Conservation (phyloP, 2,888 invertebrate species). For the Cryptophagus acutangulus region DNA sequence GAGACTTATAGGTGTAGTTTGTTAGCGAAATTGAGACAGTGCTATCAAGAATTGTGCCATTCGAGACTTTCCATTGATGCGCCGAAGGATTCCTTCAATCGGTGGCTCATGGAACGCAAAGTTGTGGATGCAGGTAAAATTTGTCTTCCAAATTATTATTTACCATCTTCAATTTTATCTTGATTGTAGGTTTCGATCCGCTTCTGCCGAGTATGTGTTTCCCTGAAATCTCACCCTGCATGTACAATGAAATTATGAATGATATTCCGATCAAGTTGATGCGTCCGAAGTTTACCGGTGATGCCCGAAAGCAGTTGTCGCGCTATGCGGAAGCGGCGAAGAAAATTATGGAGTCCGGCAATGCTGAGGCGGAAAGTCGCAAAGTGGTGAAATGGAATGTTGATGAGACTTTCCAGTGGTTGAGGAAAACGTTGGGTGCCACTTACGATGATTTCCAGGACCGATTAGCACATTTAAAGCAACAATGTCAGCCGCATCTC, state of each 20-base stretch:
- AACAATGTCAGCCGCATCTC: conserved; percentile 93
- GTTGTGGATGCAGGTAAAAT: conserved; percentile 67
- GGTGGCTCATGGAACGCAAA: conserved; percentile 95
- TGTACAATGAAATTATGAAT: conserved; percentile 97
- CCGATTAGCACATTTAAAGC: conserved; percentile 83
- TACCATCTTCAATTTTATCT: too few species aligned
- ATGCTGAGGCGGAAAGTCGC: conserved; percentile 86
- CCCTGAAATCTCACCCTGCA: conserved; percentile 86
- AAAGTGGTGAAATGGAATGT: conserved; percentile 99
- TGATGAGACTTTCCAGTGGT: conserved; percentile 95
- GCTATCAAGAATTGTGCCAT: conserved; percentile 91
- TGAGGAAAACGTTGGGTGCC: conserved; percentile 86
- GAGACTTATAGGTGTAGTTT: conserved; percentile 82
- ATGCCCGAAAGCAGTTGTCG: conserved; percentile 85
- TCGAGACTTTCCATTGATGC: conserved; percentile 90
- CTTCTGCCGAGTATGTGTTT: conserved; percentile 86
- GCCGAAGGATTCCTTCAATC: conserved; percentile 92
- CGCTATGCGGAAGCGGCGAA: conserved; percentile 93
- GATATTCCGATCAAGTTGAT: conserved; percentile 94
- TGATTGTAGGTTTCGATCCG: conserved; percentile 79
- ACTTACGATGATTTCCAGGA: conserved; percentile 92
- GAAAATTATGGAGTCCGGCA: conserved; percentile 91
- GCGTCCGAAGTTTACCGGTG: conserved; percentile 93
- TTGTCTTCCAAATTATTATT: conserved; percentile 4
- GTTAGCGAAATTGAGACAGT: conserved; percentile 78